A percentile compares a stretch with the other conserved stretches of the same genome.
Conservation (phyloP, 2,113 vertebrate genomes). For the Oncorhynchus nerka region DNA sequence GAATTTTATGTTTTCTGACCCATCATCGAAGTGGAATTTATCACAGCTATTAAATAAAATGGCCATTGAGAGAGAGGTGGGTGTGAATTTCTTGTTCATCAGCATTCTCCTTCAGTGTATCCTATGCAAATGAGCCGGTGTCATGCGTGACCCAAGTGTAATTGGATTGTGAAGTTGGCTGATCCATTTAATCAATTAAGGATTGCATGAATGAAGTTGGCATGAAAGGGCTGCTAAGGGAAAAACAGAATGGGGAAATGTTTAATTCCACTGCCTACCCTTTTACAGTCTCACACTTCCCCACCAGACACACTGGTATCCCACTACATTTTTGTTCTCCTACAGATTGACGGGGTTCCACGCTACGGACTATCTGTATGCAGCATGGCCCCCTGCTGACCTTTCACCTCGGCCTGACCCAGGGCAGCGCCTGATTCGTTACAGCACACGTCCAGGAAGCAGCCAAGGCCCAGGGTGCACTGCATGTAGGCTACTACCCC, state of each 20-base stretch:
- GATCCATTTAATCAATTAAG: constrained; percentile 53
- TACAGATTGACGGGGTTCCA: constrained; percentile 95
- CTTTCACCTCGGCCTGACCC: constrained; percentile 98
- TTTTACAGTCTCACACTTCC: not conserved
- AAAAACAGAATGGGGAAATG: constrained; percentile 11
- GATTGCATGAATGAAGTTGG: constrained; percentile 30
- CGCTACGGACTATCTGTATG: constrained; percentile 97
- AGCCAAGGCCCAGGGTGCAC: constrained; percentile 97
- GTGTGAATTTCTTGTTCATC: constrained; percentile 41
- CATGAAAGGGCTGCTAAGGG: constrained; percentile 10
- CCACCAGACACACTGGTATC: not conserved
- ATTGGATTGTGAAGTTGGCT: constrained; percentile 55
- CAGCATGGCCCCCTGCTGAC: constrained; percentile 98
- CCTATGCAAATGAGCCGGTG: constrained; percentile 40
- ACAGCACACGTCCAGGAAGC: constrained; percentile 96
- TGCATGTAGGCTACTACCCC: constrained; percentile 76
- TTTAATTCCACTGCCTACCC: constrained; percentile 6
- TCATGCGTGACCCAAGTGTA: constrained; percentile 41
- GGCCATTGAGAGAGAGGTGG: constrained; percentile 6
- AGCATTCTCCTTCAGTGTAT: constrained; percentile 37
- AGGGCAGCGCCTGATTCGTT: constrained; percentile 98
- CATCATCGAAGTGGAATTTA: constrained; percentile 7
- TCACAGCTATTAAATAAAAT: constrained; percentile 9
- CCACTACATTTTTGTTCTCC: constrained; percentile 18
- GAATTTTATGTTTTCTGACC: not conserved